phyloP scores from a whole-genome alignment of 2,113 vertebrate genomes.

The Sinocyclocheilus maitianheensis region DNA sequence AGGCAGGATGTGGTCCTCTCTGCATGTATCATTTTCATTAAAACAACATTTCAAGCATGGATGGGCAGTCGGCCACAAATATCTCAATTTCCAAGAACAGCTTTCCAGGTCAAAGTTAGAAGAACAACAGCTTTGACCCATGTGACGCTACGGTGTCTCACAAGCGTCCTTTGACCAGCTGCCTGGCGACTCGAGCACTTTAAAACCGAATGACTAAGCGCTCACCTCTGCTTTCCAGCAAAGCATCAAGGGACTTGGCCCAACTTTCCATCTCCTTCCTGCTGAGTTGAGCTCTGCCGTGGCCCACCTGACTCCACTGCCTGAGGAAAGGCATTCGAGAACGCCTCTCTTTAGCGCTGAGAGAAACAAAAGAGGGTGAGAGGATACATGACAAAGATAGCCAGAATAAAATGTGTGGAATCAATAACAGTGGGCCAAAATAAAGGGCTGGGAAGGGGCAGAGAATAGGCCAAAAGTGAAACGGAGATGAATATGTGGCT shows the following conservation, averaged over 20 bases:
- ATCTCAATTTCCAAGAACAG: constrained; percentile 6
- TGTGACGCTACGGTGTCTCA: not conserved
- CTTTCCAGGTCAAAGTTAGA: constrained; percentile 15
- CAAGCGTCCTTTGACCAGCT: constrained; percentile 10
- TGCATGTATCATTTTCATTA: not conserved
- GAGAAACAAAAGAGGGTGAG: not conserved
- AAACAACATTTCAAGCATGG: constrained; percentile 8
- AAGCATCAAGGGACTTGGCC: constrained; percentile 65
- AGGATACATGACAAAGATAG: not conserved
- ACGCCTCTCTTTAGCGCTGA: constrained; percentile 67
- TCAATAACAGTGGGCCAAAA: constrained; percentile 14
- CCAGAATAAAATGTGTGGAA: not conserved
- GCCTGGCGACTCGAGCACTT: not conserved
- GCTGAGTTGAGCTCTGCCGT: constrained; percentile 57
- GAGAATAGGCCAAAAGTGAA: not conserved
- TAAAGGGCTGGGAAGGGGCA: not conserved
- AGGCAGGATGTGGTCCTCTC: not conserved
- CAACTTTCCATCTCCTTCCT: constrained; percentile 69
- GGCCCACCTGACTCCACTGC: constrained; percentile 76
- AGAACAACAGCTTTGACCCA: not conserved
- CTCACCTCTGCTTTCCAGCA: constrained; percentile 72
- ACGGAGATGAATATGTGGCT: not conserved
- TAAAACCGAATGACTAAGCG: not conserved
- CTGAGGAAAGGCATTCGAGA: constrained; percentile 72
- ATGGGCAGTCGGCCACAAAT: not conserved